Evolutionary conservation across 2,797 vertebrate species (phyloP).

Genomic region (Vultur gryphus): DNA sequence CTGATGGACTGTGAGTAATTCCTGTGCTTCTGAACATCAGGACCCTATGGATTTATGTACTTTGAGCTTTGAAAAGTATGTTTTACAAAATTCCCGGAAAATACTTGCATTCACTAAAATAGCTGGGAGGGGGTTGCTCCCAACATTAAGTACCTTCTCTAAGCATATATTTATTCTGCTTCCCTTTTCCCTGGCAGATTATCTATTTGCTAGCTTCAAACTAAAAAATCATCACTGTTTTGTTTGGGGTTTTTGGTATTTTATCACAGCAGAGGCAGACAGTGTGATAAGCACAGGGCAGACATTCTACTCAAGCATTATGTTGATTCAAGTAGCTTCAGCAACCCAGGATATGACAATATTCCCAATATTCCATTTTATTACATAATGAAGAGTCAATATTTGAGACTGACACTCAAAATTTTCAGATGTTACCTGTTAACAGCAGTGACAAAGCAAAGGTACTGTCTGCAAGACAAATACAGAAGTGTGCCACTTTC

Average conservation of each 20-base stretch:
- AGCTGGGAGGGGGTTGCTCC: fast-evolving
- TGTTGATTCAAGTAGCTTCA: not conserved
- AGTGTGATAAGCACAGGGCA: not conserved
- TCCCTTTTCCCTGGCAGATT: not conserved
- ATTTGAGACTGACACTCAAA: not conserved
- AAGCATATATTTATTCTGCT: not conserved
- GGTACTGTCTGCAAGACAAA: not conserved
- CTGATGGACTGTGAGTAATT: not conserved
- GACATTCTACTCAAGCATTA: not conserved
- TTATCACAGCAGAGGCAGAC: not conserved
- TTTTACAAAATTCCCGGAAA: not conserved
- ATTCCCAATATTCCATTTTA: not conserved
- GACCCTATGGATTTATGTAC: not conserved
- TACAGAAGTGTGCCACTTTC: not conserved
- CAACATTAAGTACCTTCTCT: not conserved
- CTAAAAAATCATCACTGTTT: not conserved
- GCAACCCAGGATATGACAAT: not conserved
- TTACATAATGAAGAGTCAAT: not conserved
- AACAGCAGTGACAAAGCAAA: not conserved
- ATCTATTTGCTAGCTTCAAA: not conserved
- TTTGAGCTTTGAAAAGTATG: not conserved
- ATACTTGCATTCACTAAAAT: not conserved
- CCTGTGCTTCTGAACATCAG: not conserved
- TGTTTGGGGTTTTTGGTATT: not conserved
- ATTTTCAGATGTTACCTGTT: not conserved